Evolutionary conservation across 2,797 vertebrate species (phyloP), one percentile per base, ranked within the genome.

Genomic region (Thunnus albacares): DNA sequence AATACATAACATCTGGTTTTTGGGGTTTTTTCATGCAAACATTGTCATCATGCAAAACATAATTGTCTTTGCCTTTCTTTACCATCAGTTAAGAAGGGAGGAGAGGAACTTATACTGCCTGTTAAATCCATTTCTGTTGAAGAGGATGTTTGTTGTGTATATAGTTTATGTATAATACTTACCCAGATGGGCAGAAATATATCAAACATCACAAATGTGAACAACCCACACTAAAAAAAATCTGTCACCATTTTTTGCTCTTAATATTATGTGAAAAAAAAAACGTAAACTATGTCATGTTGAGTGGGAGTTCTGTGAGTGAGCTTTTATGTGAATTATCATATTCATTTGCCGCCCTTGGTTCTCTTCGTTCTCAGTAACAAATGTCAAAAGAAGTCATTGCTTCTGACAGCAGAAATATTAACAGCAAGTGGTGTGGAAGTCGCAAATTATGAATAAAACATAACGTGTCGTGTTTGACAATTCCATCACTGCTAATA

Each of bases 401-500:
- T 58, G 84, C 57, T 45, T 60, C 71, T 85, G 81, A 88, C 85
- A 80, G 82, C 43, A 69, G 69, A 79, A 83, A 81, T 75, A 82
- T 75, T 75, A 84, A 74, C 64, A 75, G 80, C 78, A 65, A 78
- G 57, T 43, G 67, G 26, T 71, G 80, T 81, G 78, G 76, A 91
- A 90, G 87, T 82, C 71, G 24, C 79, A 86, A 82, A 87, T 80
- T 83, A 90, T 90, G 86, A 92, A 90, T 86, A 88, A 85, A 92
- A 87, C 81, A 89, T 92, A 61, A 80, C 73, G 59, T 77, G 84
- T 88, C 70, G 78, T 90, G 88, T 93, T 92, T 91, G 92, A 94
- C 92, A 91, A 92, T 92, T 91, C 91, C 92, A 93, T 94, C 90
- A 83, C 80, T 75, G 83, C 86, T 93, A 91, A 93, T 94, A 92